Percentiles rank a stretch among this genome's conserved stretches.
These are phyloP conservation scores for Drosophila prostipennis DNA, from an alignment of 2,888 invertebrate species.

Conservation along the genomic window DNA sequence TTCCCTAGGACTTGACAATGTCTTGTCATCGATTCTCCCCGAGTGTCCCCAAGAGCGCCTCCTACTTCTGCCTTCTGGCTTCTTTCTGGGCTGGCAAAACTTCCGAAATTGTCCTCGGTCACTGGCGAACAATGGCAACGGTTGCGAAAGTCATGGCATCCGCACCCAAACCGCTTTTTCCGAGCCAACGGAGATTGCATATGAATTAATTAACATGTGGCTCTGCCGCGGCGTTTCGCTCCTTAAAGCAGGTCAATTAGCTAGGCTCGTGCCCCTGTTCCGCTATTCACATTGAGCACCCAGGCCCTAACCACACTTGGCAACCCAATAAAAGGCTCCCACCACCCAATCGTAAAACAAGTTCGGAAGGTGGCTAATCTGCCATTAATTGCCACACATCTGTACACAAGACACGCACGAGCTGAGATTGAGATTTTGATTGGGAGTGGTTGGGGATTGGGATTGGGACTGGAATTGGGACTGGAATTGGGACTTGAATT, in stretches of 20 bases:
- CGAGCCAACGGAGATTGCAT: conserved; percentile 13
- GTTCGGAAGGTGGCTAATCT: conserved; percentile 66
- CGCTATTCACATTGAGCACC: not conserved
- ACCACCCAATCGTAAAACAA: conserved; percentile 31
- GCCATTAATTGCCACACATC: conserved; percentile 76
- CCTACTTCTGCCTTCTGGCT: too few species aligned
- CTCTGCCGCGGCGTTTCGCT: conserved; percentile 1
- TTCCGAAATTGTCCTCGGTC: conserved; percentile 67
- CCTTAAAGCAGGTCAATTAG: conserved; percentile 64
- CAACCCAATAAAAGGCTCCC: conserved; percentile 56
- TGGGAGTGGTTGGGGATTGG: not conserved
- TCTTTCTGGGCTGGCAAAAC: conserved; percentile 33
- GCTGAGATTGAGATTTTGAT: conserved; percentile 26
- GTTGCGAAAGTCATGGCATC: conserved; percentile 5
- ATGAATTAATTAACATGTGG: conserved; percentile 58
- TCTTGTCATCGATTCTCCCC: conserved; percentile 37
- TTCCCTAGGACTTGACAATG: conserved; percentile 41
- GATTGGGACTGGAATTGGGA: not conserved
- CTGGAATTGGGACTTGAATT: too few species aligned
- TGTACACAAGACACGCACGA: conserved; percentile 62
- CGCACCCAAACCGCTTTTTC: not conserved
- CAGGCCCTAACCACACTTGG: conserved; percentile 31
- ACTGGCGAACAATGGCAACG: conserved; percentile 46
- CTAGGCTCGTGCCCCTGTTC: not conserved
- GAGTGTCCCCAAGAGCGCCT: not conserved